phyloP scores from a whole-genome alignment of 1,140 invertebrate species.

The Drosophila nasuta region DNA sequence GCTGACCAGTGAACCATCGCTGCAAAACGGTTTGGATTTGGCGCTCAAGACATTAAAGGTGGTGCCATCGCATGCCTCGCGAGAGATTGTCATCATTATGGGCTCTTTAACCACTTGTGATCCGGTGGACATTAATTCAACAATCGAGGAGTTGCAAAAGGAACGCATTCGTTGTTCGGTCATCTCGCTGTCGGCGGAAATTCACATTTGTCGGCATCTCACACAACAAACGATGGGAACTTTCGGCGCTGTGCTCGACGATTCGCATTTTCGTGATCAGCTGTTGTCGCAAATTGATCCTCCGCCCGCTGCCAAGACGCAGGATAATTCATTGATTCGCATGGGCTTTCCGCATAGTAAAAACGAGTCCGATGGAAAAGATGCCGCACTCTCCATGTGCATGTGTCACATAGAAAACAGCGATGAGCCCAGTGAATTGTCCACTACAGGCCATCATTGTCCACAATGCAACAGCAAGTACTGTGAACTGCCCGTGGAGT shows the following conservation, averaged over 20 bases:
- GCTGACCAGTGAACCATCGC: conserved; percentile 94
- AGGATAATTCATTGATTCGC: conserved; percentile 94
- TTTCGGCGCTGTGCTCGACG: conserved; percentile 90
- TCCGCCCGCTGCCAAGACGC: conserved; percentile 91
- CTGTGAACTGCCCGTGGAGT: conserved; percentile 98
- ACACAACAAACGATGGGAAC: conserved; percentile 89
- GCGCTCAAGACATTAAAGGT: conserved; percentile 94
- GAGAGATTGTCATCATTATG: conserved; percentile 96
- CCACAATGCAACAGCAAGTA: conserved; percentile 98
- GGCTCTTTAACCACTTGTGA: conserved; percentile 98
- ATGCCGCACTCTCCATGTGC: conserved; percentile 91
- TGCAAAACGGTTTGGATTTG: conserved; percentile 97
- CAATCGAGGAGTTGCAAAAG: conserved; percentile 90
- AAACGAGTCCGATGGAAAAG: conserved; percentile 86
- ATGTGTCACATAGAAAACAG: conserved; percentile 95
- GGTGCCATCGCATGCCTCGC: conserved; percentile 96
- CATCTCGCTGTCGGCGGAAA: conserved; percentile 97
- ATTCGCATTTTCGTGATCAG: conserved; percentile 94
- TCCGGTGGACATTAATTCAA: conserved; percentile 95
- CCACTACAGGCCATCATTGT: conserved; percentile 95
- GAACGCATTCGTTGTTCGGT: conserved; percentile 95
- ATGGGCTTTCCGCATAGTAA: conserved; percentile 95
- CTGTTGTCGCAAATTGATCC: conserved; percentile 93
- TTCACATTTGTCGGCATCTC: conserved; percentile 94
- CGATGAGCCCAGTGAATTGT: conserved; percentile 88